phyloP scores from a whole-genome alignment of 2,113 vertebrate genomes.

The Petromus typicus region DNA sequence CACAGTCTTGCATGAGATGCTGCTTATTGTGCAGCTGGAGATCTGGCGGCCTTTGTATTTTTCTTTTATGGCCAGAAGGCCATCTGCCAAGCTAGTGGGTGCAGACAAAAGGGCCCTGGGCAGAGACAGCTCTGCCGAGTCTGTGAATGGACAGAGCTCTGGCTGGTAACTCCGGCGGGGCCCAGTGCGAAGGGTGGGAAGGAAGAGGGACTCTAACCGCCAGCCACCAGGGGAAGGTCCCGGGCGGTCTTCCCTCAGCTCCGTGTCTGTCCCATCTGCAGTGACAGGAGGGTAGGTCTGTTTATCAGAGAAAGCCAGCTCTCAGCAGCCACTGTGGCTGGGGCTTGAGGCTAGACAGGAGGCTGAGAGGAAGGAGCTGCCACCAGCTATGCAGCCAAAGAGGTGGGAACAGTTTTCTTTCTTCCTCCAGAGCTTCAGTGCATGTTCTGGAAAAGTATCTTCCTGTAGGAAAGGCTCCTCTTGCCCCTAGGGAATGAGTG shows the following conservation, averaged over 20 bases:
- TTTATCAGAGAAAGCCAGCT: not conserved
- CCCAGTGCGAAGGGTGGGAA: not conserved
- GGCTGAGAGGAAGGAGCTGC: fast-evolving
- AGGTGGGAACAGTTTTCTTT: too few relatives aligned
- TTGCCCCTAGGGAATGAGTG: not conserved
- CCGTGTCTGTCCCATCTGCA: not conserved
- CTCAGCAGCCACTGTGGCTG: not conserved
- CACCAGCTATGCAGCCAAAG: too few relatives aligned
- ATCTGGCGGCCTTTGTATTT: conserved; percentile 6
- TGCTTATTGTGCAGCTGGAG: not conserved
- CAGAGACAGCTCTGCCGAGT: not conserved
- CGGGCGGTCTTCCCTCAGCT: not conserved
- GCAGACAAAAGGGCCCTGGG: not conserved
- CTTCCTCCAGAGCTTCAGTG: not conserved
- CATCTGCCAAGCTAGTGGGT: not conserved
- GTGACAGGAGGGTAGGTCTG: not conserved
- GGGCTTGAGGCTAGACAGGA: not conserved
- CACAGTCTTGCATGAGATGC: not conserved
- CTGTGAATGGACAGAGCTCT: not conserved
- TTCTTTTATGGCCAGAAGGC: not conserved
- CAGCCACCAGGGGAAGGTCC: not conserved
- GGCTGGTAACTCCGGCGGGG: not conserved
- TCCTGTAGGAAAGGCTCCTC: not conserved
- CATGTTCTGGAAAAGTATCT: not conserved
- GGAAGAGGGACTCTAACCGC: not conserved